Evolutionary conservation across 1,140 invertebrate genomes (phyloP).

Genomic region (Mizuhopecten yessoensis): DNA sequence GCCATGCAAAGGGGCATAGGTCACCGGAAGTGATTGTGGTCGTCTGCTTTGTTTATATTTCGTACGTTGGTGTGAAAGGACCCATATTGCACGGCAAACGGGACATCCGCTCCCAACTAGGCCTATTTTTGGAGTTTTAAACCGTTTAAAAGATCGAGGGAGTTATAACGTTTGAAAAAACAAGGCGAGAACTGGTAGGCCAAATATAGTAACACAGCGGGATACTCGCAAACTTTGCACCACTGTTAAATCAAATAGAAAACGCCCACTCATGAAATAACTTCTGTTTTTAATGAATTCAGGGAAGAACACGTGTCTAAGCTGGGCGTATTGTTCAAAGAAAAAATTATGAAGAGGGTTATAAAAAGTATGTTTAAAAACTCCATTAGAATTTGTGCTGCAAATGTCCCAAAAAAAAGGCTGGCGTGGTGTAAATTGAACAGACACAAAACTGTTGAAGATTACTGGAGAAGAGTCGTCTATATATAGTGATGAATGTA

Average conservation of each 20-base stretch:
- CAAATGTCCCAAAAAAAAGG: too few species aligned
- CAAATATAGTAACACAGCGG: constrained; percentile 26
- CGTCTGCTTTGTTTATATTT: too few species aligned
- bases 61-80: too few species aligned
- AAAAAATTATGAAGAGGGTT: too few species aligned
- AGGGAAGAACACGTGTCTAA: too few species aligned
- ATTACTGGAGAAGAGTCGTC: constrained; percentile 42
- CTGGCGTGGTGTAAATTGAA: not conserved
- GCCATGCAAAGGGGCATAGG: too few species aligned
- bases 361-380: not conserved
- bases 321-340: too few species aligned
- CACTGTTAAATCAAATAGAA: constrained; percentile 39
- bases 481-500: constrained; percentile 51
- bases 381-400: not conserved
- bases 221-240: constrained; percentile 24
- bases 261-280: too few species aligned
- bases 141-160: not conserved
- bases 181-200: not conserved
- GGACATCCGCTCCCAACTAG: not conserved
- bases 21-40: too few species aligned
- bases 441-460: constrained; percentile 4
- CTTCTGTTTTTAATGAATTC: too few species aligned
- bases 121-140: not conserved
- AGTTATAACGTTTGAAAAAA: constrained; percentile 6
- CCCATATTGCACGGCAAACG: not conserved